Evolutionary conservation across 2,797 vertebrate genomes (phyloP).

Genomic region (Petrocephalus sullivani): DNA sequence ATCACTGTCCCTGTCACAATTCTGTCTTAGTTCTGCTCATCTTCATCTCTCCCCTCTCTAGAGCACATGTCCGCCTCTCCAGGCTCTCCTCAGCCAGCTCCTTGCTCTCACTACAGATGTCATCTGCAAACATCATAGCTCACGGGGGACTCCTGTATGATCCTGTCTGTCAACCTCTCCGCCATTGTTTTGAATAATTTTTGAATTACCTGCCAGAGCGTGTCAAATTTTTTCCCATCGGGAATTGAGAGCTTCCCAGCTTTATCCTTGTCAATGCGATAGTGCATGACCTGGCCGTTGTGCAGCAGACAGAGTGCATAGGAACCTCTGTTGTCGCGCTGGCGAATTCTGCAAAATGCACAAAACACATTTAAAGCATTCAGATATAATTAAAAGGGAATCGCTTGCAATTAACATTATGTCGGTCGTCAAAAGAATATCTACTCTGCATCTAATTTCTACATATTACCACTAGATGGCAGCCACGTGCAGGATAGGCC

Average conservation of each 20-base stretch:
- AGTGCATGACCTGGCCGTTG: constrained; percentile 82
- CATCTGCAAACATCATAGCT: not conserved
- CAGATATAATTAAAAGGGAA: not conserved
- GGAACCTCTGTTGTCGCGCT: constrained; percentile 78
- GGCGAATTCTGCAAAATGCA: constrained; percentile 70
- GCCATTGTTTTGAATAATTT: not conserved
- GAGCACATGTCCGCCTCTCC: not conserved
- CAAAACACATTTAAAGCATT: not conserved
- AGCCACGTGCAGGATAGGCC: not conserved
- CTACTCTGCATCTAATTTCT: not conserved
- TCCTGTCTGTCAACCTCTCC: not conserved
- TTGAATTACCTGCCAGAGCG: constrained; percentile 86
- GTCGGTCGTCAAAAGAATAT: not conserved
- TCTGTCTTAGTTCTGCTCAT: not conserved
- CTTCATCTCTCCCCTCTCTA: not conserved
- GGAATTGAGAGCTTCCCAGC: constrained; percentile 85
- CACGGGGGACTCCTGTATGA: not conserved
- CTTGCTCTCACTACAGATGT: not conserved
- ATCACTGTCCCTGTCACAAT: too few species aligned
- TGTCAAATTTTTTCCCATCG: constrained; percentile 95
- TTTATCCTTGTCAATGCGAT: constrained; percentile 84
- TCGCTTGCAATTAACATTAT: not conserved
- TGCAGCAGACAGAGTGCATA: constrained; percentile 86
- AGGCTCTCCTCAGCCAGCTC: not conserved
- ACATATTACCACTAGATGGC: constrained; percentile 20